These are phyloP conservation scores for Meta bourneti DNA, from an alignment of 2,888 invertebrate genomes.

Conservation along the genomic window DNA sequence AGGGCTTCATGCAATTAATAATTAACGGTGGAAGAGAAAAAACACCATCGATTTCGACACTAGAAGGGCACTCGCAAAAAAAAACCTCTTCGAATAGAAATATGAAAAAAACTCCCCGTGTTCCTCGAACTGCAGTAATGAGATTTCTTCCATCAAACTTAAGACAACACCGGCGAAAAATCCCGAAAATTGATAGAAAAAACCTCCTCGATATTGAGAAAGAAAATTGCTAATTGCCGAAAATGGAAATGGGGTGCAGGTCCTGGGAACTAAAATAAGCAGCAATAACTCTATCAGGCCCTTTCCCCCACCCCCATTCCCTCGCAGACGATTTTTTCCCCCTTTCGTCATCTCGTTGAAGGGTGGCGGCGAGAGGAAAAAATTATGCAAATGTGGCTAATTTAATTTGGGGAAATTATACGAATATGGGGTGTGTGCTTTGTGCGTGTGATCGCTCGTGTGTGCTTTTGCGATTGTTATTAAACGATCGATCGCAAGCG, in stretches of 20 bases:
- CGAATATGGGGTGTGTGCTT: neutral
- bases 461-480: constrained; percentile 23
- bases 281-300: constrained; percentile 24
- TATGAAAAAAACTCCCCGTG: neutral
- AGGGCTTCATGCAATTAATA: constrained; percentile 10
- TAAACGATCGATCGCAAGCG: constrained; percentile 23
- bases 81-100: neutral
- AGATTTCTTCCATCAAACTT: constrained; percentile 38
- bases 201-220: neutral
- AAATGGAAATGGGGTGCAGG: constrained; percentile 50
- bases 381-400: neutral
- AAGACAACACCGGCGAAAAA: constrained; percentile 13
- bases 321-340: neutral
- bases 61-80: neutral
- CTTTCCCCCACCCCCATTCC: neutral
- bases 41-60: neutral
- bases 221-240: constrained; percentile 63
- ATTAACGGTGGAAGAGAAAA: neutral
- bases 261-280: neutral
- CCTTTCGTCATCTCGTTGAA: neutral
- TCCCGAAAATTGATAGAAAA: neutral
- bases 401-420: neutral
- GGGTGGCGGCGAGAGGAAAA: constrained; percentile 17
- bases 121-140: neutral
- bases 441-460: neutral